These are phyloP conservation scores for Phalacrocorax brasilianus DNA, from an alignment of 2,113 vertebrate genomes.

Conservation along the genomic window DNA sequence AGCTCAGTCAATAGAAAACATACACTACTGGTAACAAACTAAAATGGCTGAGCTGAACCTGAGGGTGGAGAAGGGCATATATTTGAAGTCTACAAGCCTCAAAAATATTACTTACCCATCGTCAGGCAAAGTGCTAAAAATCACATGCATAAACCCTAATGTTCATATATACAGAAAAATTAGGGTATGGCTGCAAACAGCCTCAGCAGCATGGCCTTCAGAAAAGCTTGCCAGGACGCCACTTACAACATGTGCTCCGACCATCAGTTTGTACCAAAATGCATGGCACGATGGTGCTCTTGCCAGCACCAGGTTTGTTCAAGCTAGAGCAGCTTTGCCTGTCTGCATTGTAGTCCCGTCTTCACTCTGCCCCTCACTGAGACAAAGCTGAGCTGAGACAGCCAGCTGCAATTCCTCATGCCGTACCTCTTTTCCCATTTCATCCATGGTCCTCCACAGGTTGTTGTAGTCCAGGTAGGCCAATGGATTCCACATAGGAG, in stretches of 20 bases:
- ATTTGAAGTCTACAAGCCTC: not conserved
- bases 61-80: not conserved
- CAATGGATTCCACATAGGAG: conserved; percentile 90
- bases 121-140: not conserved
- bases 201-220: not conserved
- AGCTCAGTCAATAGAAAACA: not conserved
- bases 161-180: not conserved
- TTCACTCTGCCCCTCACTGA: not conserved
- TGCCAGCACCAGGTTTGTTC: not conserved
- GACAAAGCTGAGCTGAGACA: not conserved
- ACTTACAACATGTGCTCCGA: not conserved
- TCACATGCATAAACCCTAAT: not conserved
- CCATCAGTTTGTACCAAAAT: not conserved
- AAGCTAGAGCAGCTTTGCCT: not conserved
- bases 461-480: conserved; percentile 90
- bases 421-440: conserved; percentile 93
- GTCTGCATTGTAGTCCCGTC: not conserved
- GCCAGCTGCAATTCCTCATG: not conserved
- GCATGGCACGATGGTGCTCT: not conserved
- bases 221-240: not conserved
- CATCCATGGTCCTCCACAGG: conserved; percentile 91
- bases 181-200: not conserved
- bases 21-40: not conserved
- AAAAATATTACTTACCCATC: not conserved
- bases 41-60: not conserved